A percentile compares a stretch with the other conserved stretches of the same genome.
Evolutionary conservation across 1,140 invertebrate genomes (phyloP).

Genomic region (Brachionus rotundiformis): DNA sequence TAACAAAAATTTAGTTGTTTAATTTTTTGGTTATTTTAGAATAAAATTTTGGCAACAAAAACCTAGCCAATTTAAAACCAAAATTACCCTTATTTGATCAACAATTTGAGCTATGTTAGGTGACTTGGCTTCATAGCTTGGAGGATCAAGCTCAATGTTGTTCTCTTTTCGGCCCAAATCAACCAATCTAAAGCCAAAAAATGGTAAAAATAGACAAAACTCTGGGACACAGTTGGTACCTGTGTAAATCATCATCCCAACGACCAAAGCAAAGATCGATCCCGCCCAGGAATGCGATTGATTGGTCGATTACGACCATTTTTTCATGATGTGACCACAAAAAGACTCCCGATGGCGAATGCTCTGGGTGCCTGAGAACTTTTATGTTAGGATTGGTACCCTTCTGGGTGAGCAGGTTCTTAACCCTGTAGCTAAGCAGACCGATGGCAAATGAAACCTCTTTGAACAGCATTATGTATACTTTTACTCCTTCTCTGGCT

Average conservation of each 20-base stretch:
- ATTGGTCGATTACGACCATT: constrained; percentile 91
- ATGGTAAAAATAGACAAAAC: neutral
- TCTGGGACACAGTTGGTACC: neutral
- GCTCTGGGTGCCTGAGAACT: constrained; percentile 92
- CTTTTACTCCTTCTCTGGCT: constrained; percentile 84
- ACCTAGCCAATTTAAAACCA: too few species aligned
- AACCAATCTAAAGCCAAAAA: neutral
- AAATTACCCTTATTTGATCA: neutral
- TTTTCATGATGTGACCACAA: constrained; percentile 99
- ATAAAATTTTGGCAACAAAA: too few species aligned
- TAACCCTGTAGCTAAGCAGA: constrained; percentile 91
- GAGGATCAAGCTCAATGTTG: neutral
- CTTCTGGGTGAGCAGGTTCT: constrained; percentile 71
- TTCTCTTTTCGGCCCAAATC: constrained; percentile 33
- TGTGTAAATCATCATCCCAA: constrained; percentile 67
- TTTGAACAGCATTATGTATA: constrained; percentile 92
- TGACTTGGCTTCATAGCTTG: neutral
- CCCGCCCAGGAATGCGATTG: constrained; percentile 89
- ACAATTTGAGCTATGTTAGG: neutral
- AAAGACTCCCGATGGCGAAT: constrained; percentile 77
- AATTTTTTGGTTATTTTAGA: too few species aligned
- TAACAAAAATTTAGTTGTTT: too few species aligned
- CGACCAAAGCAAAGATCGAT: constrained; percentile 91
- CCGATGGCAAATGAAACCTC: constrained; percentile 93
- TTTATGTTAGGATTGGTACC: constrained; percentile 58